phyloP scores from a whole-genome alignment of 2,797 vertebrate genomes.

The Macropodus opercularis region DNA sequence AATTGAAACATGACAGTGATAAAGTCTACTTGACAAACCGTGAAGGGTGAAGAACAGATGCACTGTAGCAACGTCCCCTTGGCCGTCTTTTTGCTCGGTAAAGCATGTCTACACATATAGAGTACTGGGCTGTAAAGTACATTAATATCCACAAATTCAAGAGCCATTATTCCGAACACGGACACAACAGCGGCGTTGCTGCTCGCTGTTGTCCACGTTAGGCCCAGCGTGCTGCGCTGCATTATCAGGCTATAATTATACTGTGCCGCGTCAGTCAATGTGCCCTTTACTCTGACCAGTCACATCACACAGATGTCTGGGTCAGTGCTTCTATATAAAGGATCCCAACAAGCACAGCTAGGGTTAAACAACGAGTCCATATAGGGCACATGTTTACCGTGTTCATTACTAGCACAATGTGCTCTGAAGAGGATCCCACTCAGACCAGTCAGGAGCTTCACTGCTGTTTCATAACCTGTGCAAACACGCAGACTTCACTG shows the following conservation, averaged over 20 bases:
- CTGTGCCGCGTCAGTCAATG: conserved; percentile 38
- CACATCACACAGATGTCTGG: conserved; percentile 50
- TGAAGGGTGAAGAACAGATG: conserved; percentile 43
- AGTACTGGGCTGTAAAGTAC: conserved; percentile 9
- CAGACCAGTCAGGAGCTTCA: conserved; percentile 37
- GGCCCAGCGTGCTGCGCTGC: conserved; percentile 33
- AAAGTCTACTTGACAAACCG: conserved; percentile 42
- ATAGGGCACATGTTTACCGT: conserved; percentile 54
- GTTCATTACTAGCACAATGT: conserved; percentile 52
- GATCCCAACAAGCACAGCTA: conserved; percentile 6
- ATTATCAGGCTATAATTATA: conserved; percentile 64
- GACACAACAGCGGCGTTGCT: conserved; percentile 11
- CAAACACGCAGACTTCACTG: conserved; percentile 51
- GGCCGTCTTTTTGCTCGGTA: conserved; percentile 11
- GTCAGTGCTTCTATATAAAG: conserved; percentile 61
- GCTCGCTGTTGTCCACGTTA: conserved; percentile 26
- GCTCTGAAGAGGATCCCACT: conserved; percentile 30
- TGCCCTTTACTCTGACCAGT: conserved; percentile 41
- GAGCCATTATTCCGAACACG: background rate
- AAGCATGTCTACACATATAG: background rate
- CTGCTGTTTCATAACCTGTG: conserved; percentile 60
- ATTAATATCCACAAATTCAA: background rate
- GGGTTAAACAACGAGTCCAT: conserved; percentile 57
- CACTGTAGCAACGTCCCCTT: conserved; percentile 11
- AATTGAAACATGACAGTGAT: conserved; percentile 57